These are phyloP conservation scores for Hylia prasina DNA, from an alignment of 2,113 vertebrate genomes.

Conservation along the genomic window DNA sequence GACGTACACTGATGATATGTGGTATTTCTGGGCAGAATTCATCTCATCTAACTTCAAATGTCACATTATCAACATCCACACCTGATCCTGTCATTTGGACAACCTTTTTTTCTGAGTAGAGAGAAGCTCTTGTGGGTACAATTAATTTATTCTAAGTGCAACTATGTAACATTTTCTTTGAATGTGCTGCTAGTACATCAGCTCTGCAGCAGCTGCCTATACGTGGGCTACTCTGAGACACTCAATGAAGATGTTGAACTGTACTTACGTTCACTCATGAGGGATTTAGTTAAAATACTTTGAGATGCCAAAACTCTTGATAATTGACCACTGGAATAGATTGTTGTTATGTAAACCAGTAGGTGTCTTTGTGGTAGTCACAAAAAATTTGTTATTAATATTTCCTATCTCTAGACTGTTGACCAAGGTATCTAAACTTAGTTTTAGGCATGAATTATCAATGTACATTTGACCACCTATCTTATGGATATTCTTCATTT, in stretches of 20 bases:
- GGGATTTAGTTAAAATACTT: not conserved
- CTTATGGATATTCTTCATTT: not conserved
- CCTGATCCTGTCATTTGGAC: not conserved
- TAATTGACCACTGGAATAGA: not conserved
- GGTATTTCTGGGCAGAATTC: not conserved
- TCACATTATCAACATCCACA: not conserved
- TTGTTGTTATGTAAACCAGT: not conserved
- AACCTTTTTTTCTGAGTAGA: not conserved
- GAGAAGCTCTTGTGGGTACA: not conserved
- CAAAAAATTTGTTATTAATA: not conserved
- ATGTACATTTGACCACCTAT: not conserved
- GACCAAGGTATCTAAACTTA: not conserved
- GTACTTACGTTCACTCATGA: not conserved
- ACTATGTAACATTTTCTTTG: not conserved
- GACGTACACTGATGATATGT: not conserved
- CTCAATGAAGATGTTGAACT: accelerated
- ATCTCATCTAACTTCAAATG: not conserved
- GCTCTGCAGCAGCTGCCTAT: not conserved
- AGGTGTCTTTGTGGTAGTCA: not conserved
- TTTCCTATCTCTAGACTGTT: not conserved
- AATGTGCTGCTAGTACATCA: not conserved
- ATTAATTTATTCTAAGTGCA: not conserved
- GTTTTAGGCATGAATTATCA: not conserved
- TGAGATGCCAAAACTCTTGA: not conserved
- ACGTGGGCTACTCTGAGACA: not conserved